Evolutionary conservation across 2,797 vertebrate species (phyloP), one percentile per base, ranked within the genome.

Genomic region (Semaprochilodus insignis): DNA sequence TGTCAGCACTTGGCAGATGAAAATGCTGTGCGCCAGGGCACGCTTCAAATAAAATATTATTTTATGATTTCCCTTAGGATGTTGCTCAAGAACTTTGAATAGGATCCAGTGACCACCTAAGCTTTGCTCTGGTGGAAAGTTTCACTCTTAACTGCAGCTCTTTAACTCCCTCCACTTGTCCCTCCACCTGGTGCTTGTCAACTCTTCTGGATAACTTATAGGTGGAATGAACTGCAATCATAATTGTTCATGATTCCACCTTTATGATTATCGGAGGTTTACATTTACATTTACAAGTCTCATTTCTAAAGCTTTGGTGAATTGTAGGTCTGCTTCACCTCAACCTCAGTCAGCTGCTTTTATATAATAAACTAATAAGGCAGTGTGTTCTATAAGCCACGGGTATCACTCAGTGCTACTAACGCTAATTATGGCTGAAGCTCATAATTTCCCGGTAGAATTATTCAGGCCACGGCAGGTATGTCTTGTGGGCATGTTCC

Each of bases 1-100:
- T 52, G 77, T 27, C 21, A n/a, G 54, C 19, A 21, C 31, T 80
- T 65, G 73, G 72, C 80, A 82, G 69, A 60, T 19, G 74, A 25
- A 55, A 57, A 13, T n/a, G 27, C 44, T 19, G 76, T 34, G 74
- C 44, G 8, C 17, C 1, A n/a, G 23, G 78, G 63, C 63, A 16
- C 67, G 21, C 69, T 78, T 69, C 65, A 59, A 55, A 65, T 27
- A 34, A 65, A 69, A 70, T 31, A 44, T 14, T 70, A 17, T 23
- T 57, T 71, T 79, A 59, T 36, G 54, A 23, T 40, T 79, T 54
- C 17, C 17, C 25, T 21, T 66, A 51, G 44, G 59, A 77, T 51
- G 60, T 34, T 40, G 48, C 19, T 31, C 23, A 15, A 48, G 31
- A 21, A 14, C 21, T 21, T 16, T n/a, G 14, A 54, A 66, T 4